These are phyloP conservation scores for Drosophila merina DNA, from an alignment of 2,888 invertebrate genomes.

Conservation along the genomic window DNA sequence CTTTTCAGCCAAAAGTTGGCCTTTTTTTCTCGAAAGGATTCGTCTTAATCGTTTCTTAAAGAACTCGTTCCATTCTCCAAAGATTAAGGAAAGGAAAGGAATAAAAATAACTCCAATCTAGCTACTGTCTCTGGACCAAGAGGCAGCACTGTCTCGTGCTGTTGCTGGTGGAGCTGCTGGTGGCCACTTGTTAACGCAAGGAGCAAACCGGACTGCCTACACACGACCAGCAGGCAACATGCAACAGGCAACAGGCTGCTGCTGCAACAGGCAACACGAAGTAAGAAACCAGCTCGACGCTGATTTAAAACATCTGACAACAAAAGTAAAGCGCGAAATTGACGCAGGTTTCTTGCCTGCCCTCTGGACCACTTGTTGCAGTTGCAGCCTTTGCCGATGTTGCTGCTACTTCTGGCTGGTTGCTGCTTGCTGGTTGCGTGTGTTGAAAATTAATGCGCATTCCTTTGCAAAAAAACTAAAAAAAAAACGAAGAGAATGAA, in stretches of 20 bases:
- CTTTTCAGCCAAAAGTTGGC: slow-evolving; percentile 5
- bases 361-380: slow-evolving; percentile 9
- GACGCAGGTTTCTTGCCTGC: slow-evolving; percentile 69
- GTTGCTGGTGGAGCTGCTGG: slow-evolving; percentile 39
- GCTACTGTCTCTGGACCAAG: neutral
- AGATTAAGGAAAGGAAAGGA: too few species aligned
- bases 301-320: slow-evolving; percentile 78
- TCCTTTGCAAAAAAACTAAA: slow-evolving; percentile 55
- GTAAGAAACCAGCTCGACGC: slow-evolving; percentile 50
- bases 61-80: too few species aligned
- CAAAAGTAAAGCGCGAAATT: slow-evolving; percentile 79
- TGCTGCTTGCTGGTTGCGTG: slow-evolving; percentile 53
- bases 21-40: neutral
- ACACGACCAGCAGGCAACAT: slow-evolving; percentile 35
- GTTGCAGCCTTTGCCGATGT: slow-evolving; percentile 31
- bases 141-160: slow-evolving; percentile 14
- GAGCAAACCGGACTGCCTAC: slow-evolving; percentile 77
- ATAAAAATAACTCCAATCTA: neutral
- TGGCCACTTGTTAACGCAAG: slow-evolving; percentile 76
- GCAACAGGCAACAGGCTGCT: slow-evolving; percentile 1
- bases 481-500: slow-evolving; percentile 53
- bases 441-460: slow-evolving; percentile 79
- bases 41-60: too few species aligned
- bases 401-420: slow-evolving; percentile 2
- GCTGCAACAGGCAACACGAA: slow-evolving; percentile 5